Evolutionary conservation across 37 sponge, comb jelly and placozoan species (phyloP).

Genomic region (Agelas oroides): DNA sequence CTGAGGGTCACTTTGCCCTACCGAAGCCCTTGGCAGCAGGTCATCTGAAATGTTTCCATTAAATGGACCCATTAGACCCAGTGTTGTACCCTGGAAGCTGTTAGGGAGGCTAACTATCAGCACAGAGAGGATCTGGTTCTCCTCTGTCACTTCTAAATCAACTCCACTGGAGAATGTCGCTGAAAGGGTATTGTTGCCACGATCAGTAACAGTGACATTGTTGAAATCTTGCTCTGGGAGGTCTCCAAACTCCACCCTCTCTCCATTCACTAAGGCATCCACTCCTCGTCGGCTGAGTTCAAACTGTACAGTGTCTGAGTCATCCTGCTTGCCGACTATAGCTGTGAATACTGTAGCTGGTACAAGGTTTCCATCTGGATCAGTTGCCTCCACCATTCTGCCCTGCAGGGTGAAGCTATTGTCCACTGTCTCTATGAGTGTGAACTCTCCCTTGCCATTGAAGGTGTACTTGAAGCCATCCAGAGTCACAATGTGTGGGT

Average conservation of each 20-base stretch:
- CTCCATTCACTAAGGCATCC: constrained; percentile 37
- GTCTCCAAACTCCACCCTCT: constrained; percentile 44
- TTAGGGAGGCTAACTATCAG: constrained; percentile 35
- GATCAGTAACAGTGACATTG: constrained; percentile 20
- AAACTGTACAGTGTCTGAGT: constrained; percentile 59
- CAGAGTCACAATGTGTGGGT: constrained; percentile 80
- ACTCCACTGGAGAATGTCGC: constrained; percentile 55
- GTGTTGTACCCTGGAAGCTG: constrained; percentile 3
- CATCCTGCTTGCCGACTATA: constrained; percentile 39
- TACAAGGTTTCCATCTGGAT: constrained; percentile 6
- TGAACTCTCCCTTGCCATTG: constrained; percentile 82
- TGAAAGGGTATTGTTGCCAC: constrained; percentile 19
- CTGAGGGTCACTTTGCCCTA: not conserved
- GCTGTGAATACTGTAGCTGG: constrained; percentile 77
- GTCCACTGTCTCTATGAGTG: constrained; percentile 60
- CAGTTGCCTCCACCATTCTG: constrained; percentile 54
- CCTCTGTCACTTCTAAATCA: constrained; percentile 13
- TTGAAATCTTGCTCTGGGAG: constrained; percentile 31
- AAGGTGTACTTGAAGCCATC: constrained; percentile 75
- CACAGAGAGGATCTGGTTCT: constrained; percentile 41
- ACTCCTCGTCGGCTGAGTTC: constrained; percentile 26
- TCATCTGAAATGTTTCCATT: constrained; percentile 73
- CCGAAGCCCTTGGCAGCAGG: constrained; percentile 66
- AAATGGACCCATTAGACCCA: constrained; percentile 70
- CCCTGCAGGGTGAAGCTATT: constrained; percentile 72